Evolutionary conservation across 2,113 vertebrate species (phyloP).

Genomic region (Carollia perspicillata): DNA sequence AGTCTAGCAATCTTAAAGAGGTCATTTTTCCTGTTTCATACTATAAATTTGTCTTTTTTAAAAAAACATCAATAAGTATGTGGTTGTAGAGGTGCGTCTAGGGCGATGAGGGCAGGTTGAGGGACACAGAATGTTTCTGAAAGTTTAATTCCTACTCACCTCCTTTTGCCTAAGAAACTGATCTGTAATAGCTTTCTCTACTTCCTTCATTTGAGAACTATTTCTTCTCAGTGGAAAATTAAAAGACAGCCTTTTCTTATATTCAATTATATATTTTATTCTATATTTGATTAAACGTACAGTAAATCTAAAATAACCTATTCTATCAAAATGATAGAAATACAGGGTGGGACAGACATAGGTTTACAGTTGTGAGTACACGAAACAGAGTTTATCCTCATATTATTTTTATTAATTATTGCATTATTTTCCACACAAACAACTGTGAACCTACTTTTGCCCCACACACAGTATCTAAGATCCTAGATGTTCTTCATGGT

Average conservation of each 20-base stretch:
- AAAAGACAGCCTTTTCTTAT: background rate
- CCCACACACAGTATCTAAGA: background rate
- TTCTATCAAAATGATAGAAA: background rate
- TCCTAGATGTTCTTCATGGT: background rate
- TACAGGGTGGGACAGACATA: background rate
- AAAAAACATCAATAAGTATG: background rate
- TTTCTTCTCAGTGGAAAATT: constrained; percentile 14
- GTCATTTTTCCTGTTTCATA: background rate
- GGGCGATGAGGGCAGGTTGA: background rate
- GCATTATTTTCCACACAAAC: background rate
- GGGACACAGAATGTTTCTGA: background rate
- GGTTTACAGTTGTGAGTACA: background rate
- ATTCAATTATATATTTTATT: background rate
- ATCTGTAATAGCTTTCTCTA: background rate
- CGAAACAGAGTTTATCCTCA: background rate
- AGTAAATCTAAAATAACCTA: background rate
- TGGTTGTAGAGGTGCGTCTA: background rate
- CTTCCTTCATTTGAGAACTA: background rate
- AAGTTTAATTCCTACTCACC: background rate
- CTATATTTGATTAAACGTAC: background rate
- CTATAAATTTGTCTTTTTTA: background rate
- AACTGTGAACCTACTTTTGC: background rate
- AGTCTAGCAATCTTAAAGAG: background rate
- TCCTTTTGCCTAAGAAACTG: constrained; percentile 13
- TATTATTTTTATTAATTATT: background rate